phyloP scores from a whole-genome alignment of 2,797 vertebrate species.

The Aphelocoma californica region DNA sequence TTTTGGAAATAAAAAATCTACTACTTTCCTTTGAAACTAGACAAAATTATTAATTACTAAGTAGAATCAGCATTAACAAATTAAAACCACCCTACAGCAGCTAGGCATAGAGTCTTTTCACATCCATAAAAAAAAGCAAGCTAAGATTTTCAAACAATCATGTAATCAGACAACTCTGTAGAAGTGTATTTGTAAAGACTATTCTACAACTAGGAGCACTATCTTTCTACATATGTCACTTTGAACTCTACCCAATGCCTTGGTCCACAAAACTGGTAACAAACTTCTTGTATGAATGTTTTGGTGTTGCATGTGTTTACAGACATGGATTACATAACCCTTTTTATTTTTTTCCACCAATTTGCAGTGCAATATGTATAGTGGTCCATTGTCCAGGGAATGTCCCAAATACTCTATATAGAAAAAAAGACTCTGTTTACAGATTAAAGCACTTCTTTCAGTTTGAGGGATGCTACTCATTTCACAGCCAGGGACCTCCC shows the following conservation, averaged over 20 bases:
- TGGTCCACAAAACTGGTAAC: neutral
- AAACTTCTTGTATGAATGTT: neutral
- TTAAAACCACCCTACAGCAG: neutral
- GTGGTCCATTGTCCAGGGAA: neutral
- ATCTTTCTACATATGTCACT: neutral
- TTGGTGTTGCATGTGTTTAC: neutral
- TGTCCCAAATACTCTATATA: fast-evolving
- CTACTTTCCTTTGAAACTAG: neutral
- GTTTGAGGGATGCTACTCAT: neutral
- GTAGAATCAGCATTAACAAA: neutral
- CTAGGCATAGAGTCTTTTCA: neutral
- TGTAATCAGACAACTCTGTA: neutral
- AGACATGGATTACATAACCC: neutral
- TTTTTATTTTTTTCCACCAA: neutral
- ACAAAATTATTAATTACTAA: neutral
- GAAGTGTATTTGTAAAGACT: neutral
- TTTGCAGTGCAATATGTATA: neutral
- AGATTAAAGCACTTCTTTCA: neutral
- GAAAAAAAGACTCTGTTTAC: neutral
- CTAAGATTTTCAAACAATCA: neutral
- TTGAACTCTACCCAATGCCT: neutral
- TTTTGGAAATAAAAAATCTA: neutral
- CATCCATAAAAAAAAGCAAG: neutral
- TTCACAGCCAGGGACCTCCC: neutral
- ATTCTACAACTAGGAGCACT: neutral